phyloP scores from a whole-genome alignment of 2,888 invertebrate genomes.

The Brenthis ino region DNA sequence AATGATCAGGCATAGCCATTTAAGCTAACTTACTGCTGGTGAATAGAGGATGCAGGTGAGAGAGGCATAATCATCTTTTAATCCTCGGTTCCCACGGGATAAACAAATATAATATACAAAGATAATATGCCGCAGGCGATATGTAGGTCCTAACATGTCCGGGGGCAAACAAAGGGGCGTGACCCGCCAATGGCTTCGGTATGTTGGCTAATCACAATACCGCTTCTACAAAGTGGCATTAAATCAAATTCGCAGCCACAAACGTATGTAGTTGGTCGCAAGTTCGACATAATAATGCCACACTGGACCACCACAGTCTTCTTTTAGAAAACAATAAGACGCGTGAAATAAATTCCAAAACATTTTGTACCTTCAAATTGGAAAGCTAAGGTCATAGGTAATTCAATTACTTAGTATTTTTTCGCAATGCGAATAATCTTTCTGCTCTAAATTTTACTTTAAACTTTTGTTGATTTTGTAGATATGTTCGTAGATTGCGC shows the following conservation, averaged over 20 bases:
- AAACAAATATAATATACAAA: no score
- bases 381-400: conserved; percentile 19
- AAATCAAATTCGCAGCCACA: not conserved
- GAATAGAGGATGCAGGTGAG: no score
- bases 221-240: no score
- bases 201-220: no score
- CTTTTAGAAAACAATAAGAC: conserved; percentile 9
- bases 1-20: no score
- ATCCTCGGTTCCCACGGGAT: no score
- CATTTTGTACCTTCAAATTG: not conserved
- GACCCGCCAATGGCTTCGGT: no score
- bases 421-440: conserved; percentile 15
- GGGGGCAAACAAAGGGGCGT: no score
- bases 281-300: not conserved
- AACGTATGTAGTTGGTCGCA: not conserved
- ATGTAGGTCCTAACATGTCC: no score
- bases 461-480: conserved; percentile 2
- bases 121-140: no score
- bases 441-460: conserved; percentile 4
- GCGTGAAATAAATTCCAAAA: not conserved
- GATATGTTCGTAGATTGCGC: not conserved
- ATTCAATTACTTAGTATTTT: not conserved
- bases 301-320: not conserved
- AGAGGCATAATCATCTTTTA: no score
- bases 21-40: no score